Base-by-base conservation (phyloP, 2,797 vertebrate species). In the Sebastiscus albofasciatus region DNA sequence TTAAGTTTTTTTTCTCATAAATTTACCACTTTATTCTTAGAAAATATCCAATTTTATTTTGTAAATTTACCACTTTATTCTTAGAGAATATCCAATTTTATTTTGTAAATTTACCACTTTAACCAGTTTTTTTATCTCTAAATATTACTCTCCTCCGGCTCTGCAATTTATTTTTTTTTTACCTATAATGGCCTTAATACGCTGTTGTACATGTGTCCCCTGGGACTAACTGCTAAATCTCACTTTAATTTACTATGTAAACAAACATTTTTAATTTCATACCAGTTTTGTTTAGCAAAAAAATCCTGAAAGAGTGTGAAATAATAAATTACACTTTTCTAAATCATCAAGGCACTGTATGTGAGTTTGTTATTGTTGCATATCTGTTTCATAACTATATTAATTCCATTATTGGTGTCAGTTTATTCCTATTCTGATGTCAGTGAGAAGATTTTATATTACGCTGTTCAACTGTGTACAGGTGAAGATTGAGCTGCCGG, bases 401-500 rank as follows among this genome's bases (percentile, higher is more conserved):
- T 11, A 7, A 56, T 34, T 52, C 24, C 5, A 31, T 42, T 11
- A 20, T 36, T 56, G 9, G 3, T 67, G 1, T 24, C 22, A 2
- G 4, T 14, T 2, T 29, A 42, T 42, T 0, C 14, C 39, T 42
- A 3, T 42, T 33, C 29, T 72, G 2, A 26, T 26, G 9, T 67
- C 24, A 16, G 13, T 8, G 3, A 79, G 0, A 65, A 22, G 18
- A 20, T 59, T n/a, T n/a, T 14, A 22, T n/a, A 6, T 7, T 4
- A 11, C 14, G 11, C 8, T 24, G 27, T 61, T 64, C 26, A 8
- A 76, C 62, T 93, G 88, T 75, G 87, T 93, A 55, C 95, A 99
- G 98, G 95, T 99, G 60, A 99, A 99, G 94, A 95, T 98, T 6
- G 98, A 99, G 91, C 96, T 99, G 90, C 98, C 98, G 7, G 97